phyloP scores from a whole-genome alignment of 2,113 vertebrate genomes.

The Grammomys dolichurus region DNA sequence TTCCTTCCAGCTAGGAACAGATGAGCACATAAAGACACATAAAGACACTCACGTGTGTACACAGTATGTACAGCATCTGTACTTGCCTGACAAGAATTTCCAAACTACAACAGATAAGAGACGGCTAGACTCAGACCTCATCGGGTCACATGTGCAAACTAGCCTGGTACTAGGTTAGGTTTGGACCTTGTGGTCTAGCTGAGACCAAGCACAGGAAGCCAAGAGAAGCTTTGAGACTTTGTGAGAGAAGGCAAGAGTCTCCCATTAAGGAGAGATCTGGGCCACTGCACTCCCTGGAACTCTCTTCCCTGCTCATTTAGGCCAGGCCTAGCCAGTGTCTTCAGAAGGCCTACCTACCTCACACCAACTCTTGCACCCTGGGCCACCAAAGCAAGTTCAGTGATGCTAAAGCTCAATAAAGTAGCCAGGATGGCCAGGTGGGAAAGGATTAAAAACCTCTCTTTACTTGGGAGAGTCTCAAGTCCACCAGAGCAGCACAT shows the following conservation, averaged over 20 bases:
- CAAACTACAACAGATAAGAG: neutral
- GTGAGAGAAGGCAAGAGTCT: neutral
- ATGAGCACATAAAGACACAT: neutral
- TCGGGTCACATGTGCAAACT: neutral
- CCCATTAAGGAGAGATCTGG: neutral
- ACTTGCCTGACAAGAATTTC: neutral
- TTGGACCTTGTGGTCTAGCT: neutral
- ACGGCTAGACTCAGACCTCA: neutral
- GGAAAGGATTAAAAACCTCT: neutral
- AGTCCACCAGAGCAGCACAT: neutral
- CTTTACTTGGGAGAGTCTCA: neutral
- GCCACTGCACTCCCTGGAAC: neutral
- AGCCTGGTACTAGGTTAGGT: neutral
- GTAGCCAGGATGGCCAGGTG: too few species aligned
- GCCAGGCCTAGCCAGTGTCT: neutral
- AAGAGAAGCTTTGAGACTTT: neutral
- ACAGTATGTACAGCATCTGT: neutral
- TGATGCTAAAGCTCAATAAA: neutral
- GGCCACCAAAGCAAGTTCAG: neutral
- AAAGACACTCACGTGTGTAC: neutral
- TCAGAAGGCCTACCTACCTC: neutral
- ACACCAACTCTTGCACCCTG: neutral
- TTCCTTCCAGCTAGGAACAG: neutral
- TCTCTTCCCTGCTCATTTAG: neutral
- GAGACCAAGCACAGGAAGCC: neutral